Base-by-base conservation (phyloP, 2,797 vertebrate genomes). In the Cryptoprocta ferox region DNA sequence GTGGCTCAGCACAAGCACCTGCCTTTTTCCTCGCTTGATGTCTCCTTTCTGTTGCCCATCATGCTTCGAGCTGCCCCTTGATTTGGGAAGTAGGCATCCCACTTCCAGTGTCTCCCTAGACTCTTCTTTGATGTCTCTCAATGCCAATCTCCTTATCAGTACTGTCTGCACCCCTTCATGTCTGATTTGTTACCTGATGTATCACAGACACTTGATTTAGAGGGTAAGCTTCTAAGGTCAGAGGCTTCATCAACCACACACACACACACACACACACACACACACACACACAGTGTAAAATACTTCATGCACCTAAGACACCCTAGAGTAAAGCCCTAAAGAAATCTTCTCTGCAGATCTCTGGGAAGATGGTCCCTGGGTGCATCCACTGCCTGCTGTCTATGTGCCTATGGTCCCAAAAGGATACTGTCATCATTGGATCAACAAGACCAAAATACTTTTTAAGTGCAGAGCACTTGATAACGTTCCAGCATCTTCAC, bases 131-230 rank as follows among this genome's bases (percentile, higher is more conserved):
- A 81, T 71, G 32, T 48, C 35, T 76, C 53, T 97, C 87, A 92
- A 28, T 30, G 70, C 9, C 76, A 84, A 24, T 84, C 71, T 95
- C 66, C 50, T 95, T 90, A 89, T 93, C 59, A 84, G 48, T 76
- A 81, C 42, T 90, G 30, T 87, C 88, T 97, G 65, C 28, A 56
- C 24, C 63, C 32, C 21, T 85, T 84, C 42, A 87, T 39, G 66
- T 95, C 53, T 81, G 30, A 76, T 90, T 59, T 84, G 32, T 89
- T 93, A 63, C 13, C 45, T 94, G 68, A 68, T 75, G 37, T 70
- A 80, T 82, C 76, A 79, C n/a, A 95, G 86, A 84, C 26, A 65
- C 87, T 61, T 90, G 68, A 93, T 83, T 80, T 96, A 83, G 59
- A 94, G 28, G 37, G 30, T 61, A 81, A 95, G 18, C 7, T 87